Evolutionary conservation across 2,113 vertebrate species (phyloP).

Genomic region (Sebastes schlegelii): DNA sequence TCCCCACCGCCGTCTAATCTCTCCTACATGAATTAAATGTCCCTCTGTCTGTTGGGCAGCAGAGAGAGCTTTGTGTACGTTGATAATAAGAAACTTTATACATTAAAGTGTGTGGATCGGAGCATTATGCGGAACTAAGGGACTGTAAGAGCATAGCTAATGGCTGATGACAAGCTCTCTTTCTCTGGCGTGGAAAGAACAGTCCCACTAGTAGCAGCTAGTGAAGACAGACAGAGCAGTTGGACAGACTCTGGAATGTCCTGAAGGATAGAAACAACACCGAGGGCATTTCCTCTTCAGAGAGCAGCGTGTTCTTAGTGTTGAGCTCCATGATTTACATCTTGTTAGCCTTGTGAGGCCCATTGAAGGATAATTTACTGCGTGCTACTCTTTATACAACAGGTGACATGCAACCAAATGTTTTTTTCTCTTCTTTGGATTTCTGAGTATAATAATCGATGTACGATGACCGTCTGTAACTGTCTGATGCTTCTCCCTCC

Average conservation of each 20-base stretch:
- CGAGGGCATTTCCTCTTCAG: not conserved
- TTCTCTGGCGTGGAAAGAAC: not conserved
- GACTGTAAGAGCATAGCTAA: slow-evolving; percentile 29
- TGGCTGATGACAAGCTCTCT: slow-evolving; percentile 16
- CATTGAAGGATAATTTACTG: not conserved
- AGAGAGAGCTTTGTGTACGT: slow-evolving; percentile 35
- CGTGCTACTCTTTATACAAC: not conserved
- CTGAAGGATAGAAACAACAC: not conserved
- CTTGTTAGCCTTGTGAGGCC: not conserved
- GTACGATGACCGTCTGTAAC: not conserved
- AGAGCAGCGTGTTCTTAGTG: not conserved
- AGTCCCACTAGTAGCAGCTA: not conserved
- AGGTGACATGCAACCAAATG: not conserved
- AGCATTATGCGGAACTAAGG: slow-evolving; percentile 11
- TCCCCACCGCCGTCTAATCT: slow-evolving; percentile 5
- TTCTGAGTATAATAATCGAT: not conserved
- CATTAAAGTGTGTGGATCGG: slow-evolving; percentile 32
- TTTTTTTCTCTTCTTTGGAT: not conserved
- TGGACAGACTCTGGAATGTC: not conserved
- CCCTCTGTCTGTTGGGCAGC: slow-evolving; percentile 29
- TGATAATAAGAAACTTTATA: slow-evolving; percentile 42
- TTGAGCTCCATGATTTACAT: not conserved
- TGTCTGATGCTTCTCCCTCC: not conserved
- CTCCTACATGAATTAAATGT: slow-evolving; percentile 41
- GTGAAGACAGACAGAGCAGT: not conserved